These are phyloP conservation scores for Porphyrio hochstetteri DNA, from an alignment of 2,113 vertebrate genomes.

Conservation along the genomic window DNA sequence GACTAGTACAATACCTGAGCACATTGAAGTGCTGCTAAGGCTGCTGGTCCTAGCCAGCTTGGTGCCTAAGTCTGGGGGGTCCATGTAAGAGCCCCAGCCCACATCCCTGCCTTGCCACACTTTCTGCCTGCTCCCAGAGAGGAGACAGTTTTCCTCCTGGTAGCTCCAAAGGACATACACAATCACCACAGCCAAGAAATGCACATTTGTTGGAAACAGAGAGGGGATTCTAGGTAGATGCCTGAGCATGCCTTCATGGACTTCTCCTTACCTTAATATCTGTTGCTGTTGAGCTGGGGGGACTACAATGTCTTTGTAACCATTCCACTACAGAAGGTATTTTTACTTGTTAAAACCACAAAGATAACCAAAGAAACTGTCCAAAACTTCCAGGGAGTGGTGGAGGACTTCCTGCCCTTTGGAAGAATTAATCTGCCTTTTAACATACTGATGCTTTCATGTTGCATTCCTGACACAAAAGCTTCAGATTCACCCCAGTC, in stretches of 20 bases:
- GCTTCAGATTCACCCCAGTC: background rate
- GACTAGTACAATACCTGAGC: background rate
- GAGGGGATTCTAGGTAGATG: background rate
- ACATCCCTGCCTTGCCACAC: accelerated
- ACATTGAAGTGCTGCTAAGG: background rate
- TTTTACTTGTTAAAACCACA: background rate
- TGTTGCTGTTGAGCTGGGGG: background rate
- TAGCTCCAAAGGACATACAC: background rate
- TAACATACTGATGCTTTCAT: background rate
- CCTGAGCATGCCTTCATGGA: background rate
- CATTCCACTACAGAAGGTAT: background rate
- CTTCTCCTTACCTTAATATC: background rate
- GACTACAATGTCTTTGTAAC: background rate
- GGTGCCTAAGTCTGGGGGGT: background rate
- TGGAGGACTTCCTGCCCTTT: background rate
- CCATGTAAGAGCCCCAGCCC: background rate
- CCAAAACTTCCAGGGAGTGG: background rate
- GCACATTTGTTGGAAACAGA: background rate
- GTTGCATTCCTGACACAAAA: background rate
- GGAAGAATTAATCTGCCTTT: background rate
- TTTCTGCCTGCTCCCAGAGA: accelerated
- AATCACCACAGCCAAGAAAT: background rate
- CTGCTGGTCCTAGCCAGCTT: background rate
- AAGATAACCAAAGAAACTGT: background rate
- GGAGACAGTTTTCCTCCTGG: background rate